Percentiles rank a stretch among this genome's conserved stretches.
Evolutionary conservation across 2,888 invertebrate genomes (phyloP).

Genomic region (Mimachlamys varia): DNA sequence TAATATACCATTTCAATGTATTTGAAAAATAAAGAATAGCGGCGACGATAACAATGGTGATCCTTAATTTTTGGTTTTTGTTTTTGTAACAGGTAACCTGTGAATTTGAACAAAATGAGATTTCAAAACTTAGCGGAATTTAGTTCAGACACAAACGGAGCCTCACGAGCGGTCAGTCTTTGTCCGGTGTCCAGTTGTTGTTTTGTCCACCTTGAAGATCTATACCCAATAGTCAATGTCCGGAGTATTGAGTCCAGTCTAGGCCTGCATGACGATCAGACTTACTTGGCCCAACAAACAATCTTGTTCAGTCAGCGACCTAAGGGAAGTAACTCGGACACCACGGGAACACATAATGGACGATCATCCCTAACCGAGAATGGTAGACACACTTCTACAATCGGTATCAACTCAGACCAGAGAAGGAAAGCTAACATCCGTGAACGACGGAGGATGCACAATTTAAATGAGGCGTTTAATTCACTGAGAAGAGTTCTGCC

Average conservation of each 20-base stretch:
- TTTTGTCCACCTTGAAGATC: not conserved
- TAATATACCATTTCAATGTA: too few species aligned
- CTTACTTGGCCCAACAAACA: not conserved
- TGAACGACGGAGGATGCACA: constrained; percentile 57
- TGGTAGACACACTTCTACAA: not conserved
- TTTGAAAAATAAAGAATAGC: too few species aligned
- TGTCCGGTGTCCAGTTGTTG: constrained; percentile 17
- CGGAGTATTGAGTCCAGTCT: not conserved
- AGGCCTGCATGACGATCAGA: not conserved
- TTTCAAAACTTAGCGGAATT: not conserved
- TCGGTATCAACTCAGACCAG: constrained; percentile 36
- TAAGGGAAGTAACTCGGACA: not conserved
- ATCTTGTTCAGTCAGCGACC: not conserved
- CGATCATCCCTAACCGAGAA: not conserved
- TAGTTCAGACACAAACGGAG: not conserved
- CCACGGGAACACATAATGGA: not conserved
- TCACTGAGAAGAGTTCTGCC: constrained; percentile 54
- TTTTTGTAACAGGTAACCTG: not conserved
- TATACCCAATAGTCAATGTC: not conserved
- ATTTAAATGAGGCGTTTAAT: constrained; percentile 57
- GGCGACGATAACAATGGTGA: too few species aligned
- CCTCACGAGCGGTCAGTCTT: not conserved
- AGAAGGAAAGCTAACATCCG: constrained; percentile 57
- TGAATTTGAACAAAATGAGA: not conserved
- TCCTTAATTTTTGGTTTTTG: not conserved